A percentile compares a stretch with the other conserved stretches of the same genome.
These are phyloP conservation scores for Artemia franciscana DNA, from an alignment of 1,140 invertebrate species.

Conservation along the genomic window DNA sequence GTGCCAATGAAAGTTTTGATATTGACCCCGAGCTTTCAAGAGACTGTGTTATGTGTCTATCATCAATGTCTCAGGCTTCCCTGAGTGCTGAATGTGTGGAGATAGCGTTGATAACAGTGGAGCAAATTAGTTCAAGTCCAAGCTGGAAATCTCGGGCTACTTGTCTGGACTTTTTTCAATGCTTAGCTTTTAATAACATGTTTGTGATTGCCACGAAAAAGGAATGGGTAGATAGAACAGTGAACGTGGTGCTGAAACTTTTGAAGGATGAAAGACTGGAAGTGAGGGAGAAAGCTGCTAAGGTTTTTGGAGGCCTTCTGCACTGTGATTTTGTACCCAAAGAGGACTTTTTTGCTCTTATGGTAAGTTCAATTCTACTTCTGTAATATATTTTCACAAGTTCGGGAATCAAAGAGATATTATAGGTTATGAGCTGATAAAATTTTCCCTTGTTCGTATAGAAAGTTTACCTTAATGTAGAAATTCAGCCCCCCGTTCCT, in stretches of 20 bases:
- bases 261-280: constrained; percentile 44
- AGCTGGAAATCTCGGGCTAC: constrained; percentile 55
- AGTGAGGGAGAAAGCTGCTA: constrained; percentile 51
- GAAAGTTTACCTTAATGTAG: too few relatives aligned
- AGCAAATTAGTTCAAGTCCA: constrained; percentile 17
- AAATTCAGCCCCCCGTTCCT: too few relatives aligned
- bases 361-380: neutral
- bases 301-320: constrained; percentile 58
- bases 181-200: constrained; percentile 57
- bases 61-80: constrained; percentile 32
- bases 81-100: constrained; percentile 27
- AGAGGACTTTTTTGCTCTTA: constrained; percentile 20
- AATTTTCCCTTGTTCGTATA: too few relatives aligned
- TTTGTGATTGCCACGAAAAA: constrained; percentile 35
- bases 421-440: too few relatives aligned
- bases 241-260: constrained; percentile 32
- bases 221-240: constrained; percentile 28
- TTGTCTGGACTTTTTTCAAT: constrained; percentile 45
- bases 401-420: too few relatives aligned
- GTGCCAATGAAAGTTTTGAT: constrained; percentile 47
- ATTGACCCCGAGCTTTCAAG: constrained; percentile 52
- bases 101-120: constrained; percentile 23
- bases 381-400: neutral
- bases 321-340: constrained; percentile 46
- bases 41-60: constrained; percentile 36